These are phyloP conservation scores for Platycercus adscitus DNA, from an alignment of 2,113 vertebrate genomes.

Conservation along the genomic window DNA sequence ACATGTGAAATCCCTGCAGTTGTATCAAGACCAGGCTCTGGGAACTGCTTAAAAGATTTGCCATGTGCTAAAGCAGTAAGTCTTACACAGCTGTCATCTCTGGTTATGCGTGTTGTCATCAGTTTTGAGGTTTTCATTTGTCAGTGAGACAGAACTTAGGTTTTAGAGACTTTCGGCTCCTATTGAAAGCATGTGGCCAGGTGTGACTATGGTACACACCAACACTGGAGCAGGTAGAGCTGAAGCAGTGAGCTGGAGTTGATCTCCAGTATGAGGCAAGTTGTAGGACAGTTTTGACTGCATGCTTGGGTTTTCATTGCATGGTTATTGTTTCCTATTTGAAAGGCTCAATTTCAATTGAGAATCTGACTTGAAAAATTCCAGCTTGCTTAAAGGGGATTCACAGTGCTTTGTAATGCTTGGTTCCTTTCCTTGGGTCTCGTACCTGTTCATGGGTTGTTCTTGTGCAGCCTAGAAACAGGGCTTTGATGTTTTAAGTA, in stretches of 20 bases:
- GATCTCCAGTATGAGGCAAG: background rate
- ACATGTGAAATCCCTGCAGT: background rate
- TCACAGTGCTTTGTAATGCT: background rate
- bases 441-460: background rate
- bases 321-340: background rate
- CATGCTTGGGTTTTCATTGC: background rate
- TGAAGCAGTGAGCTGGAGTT: background rate
- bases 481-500: background rate
- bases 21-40: background rate
- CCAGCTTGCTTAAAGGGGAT: background rate
- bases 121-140: background rate
- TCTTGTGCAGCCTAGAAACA: background rate
- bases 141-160: background rate
- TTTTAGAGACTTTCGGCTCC: background rate
- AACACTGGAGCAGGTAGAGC: background rate
- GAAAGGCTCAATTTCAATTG: background rate
- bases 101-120: background rate
- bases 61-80: background rate
- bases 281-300: background rate
- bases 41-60: background rate
- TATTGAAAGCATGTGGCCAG: background rate
- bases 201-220: rapidly evolving
- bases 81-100: background rate
- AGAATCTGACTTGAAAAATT: background rate
- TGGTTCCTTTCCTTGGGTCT: background rate